Evolutionary conservation across 1,140 invertebrate species (phyloP).

Genomic region (Drosophila insularis): DNA sequence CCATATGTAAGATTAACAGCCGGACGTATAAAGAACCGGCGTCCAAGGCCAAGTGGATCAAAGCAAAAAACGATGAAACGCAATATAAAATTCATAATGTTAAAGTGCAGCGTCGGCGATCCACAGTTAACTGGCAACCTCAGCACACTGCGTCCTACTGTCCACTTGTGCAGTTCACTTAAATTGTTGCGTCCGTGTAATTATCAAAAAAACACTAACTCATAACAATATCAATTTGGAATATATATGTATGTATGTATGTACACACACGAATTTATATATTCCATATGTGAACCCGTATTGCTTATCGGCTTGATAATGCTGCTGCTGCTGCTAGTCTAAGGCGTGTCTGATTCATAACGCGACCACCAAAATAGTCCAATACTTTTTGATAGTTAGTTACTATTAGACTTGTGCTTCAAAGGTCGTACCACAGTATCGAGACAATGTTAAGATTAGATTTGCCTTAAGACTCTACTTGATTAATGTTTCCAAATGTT

Average conservation of each 20-base stretch:
- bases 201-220: not conserved
- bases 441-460: not conserved
- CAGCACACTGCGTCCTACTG: constrained; percentile 10
- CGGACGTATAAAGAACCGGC: constrained; percentile 70
- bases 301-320: constrained; percentile 13
- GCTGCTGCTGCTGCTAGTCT: not conserved
- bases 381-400: not conserved
- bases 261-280: not conserved
- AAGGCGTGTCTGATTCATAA: constrained; percentile 1
- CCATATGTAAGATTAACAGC: constrained; percentile 53
- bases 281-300: not conserved
- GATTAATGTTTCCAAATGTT: not conserved
- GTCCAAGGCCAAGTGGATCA: constrained; percentile 73
- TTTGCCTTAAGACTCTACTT: not conserved
- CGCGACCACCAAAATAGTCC: not conserved
- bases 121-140: constrained; percentile 26
- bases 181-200: constrained; percentile 18
- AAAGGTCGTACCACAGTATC: not conserved
- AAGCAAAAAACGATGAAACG: constrained; percentile 72
- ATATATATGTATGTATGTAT: not conserved
- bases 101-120: not conserved
- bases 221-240: constrained; percentile 6
- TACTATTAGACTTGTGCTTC: constrained; percentile 1
- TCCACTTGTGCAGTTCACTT: constrained; percentile 13
- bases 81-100: constrained; percentile 72